Conservation (phyloP, 2,888 invertebrate species). For the Phyllotreta striolata region DNA sequence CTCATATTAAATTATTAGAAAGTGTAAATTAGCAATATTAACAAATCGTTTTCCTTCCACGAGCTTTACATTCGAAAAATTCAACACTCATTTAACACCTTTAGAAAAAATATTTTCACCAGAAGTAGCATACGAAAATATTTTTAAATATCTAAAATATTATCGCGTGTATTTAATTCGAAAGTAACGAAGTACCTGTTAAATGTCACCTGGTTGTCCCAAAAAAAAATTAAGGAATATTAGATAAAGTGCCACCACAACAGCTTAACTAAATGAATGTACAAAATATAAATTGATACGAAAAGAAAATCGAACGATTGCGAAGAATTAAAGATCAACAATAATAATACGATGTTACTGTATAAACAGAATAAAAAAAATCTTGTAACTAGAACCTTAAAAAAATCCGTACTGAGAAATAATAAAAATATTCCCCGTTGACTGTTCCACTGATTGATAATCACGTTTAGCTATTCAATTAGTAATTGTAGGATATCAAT, state of each 20-base stretch:
- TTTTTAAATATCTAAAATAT: too few relatives aligned
- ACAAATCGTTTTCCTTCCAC: too few relatives aligned
- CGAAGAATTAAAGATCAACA: slow-evolving; percentile 8
- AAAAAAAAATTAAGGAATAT: slow-evolving; percentile 38
- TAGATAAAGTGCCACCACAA: slow-evolving; percentile 44
- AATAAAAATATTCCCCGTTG: slow-evolving; percentile 5
- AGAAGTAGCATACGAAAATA: too few relatives aligned
- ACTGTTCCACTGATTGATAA: not conserved
- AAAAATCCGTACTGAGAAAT: slow-evolving; percentile 6
- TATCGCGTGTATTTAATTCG: too few relatives aligned
- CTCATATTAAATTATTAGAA: too few relatives aligned
- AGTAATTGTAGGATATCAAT: slow-evolving; percentile 12
- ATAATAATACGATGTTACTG: not conserved
- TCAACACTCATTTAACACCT: too few relatives aligned
- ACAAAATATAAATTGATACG: slow-evolving; percentile 12
- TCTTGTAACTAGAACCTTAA: not conserved
- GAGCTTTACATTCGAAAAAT: too few relatives aligned
- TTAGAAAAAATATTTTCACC: too few relatives aligned
- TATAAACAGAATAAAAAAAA: slow-evolving; percentile 2
- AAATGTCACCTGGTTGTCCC: slow-evolving; percentile 32
- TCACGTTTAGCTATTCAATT: slow-evolving; percentile 7
- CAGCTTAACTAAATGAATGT: slow-evolving; percentile 39
- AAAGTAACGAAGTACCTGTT: not conserved
- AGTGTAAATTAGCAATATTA: too few relatives aligned
- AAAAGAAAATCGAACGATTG: slow-evolving; percentile 23